Conservation (phyloP, 92 coral and sea anemone genomes). For the Pocillopora meandrina region DNA sequence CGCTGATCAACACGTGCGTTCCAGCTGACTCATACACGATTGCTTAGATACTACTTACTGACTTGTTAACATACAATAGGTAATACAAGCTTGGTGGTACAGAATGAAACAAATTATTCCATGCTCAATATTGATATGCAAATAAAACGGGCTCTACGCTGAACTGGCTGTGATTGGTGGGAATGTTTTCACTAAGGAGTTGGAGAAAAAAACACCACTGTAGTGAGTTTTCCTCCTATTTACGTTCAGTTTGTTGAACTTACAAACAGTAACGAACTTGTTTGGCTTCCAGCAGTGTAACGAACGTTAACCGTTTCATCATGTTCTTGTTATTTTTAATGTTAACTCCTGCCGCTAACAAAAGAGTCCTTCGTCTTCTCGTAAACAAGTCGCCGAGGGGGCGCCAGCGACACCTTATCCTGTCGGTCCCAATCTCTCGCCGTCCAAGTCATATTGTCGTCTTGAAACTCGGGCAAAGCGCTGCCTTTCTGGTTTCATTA, state of each 20-base stretch:
- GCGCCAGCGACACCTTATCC: slow-evolving; percentile 8
- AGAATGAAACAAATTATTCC: slow-evolving; percentile 50
- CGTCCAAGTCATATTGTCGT: not conserved
- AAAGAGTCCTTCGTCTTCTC: slow-evolving; percentile 9
- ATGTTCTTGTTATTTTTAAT: slow-evolving; percentile 21
- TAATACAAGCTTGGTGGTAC: slow-evolving; percentile 17
- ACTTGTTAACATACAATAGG: slow-evolving; percentile 54
- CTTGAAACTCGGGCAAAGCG: not conserved
- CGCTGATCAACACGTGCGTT: slow-evolving; percentile 53
- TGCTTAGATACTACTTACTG: slow-evolving; percentile 52
- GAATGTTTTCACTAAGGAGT: not conserved
- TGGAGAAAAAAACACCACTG: not conserved
- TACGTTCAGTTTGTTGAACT: no score
- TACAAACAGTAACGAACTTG: slow-evolving; percentile 26
- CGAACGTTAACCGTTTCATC: slow-evolving; percentile 45
- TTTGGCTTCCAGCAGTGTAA: slow-evolving; percentile 41
- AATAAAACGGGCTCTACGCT: slow-evolving; percentile 14
- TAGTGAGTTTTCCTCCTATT: not conserved
- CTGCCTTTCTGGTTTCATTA: not conserved
- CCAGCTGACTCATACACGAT: slow-evolving; percentile 57
- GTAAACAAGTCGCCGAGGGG: slow-evolving; percentile 44
- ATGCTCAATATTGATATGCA: slow-evolving; percentile 52
- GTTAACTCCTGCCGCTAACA: slow-evolving; percentile 36
- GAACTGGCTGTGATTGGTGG: slow-evolving; percentile 30
- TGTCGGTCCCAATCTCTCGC: slow-evolving; percentile 30